Percentiles rank a stretch among this genome's conserved stretches.
phyloP scores from a whole-genome alignment of 2,888 invertebrate genomes.

The Lottia scabra region DNA sequence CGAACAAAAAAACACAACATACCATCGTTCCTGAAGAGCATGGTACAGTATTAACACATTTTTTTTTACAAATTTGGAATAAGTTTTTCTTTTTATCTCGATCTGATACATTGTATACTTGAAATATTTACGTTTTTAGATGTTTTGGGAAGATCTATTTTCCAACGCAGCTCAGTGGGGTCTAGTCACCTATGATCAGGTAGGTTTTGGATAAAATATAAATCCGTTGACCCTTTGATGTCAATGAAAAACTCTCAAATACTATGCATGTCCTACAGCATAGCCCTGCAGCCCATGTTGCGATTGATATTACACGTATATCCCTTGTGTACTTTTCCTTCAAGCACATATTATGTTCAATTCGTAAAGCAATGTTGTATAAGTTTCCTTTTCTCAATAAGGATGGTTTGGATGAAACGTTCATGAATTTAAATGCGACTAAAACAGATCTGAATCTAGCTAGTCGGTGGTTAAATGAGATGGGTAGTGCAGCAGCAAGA shows the following conservation, averaged over 20 bases:
- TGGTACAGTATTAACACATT: too few relatives aligned
- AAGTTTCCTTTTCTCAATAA: slow-evolving; percentile 15
- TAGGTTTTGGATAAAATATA: background rate
- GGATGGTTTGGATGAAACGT: slow-evolving; percentile 43
- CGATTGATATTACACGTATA: too few relatives aligned
- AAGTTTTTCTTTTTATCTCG: too few relatives aligned
- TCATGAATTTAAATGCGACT: slow-evolving; percentile 32
- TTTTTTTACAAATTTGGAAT: too few relatives aligned
- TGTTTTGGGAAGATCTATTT: slow-evolving; percentile 44
- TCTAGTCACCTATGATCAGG: slow-evolving; percentile 42
- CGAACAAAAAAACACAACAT: background rate
- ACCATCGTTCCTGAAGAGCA: too few relatives aligned
- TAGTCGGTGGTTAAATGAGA: slow-evolving; percentile 39
- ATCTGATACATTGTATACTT: background rate
- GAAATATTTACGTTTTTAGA: slow-evolving; percentile 17
- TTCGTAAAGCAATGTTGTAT: too few relatives aligned
- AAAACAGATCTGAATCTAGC: slow-evolving; percentile 28
- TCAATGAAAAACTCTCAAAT: too few relatives aligned
- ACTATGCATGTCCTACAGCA: too few relatives aligned
- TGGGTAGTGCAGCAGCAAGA: slow-evolving; percentile 39
- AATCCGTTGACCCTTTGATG: background rate
- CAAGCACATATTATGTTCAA: too few relatives aligned
- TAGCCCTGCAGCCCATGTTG: too few relatives aligned
- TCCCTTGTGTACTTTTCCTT: too few relatives aligned
- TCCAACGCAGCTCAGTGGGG: slow-evolving; percentile 31